Evolutionary conservation across 2,797 vertebrate genomes (phyloP), one percentile per base, ranked within the genome.

Genomic region (Poecilia gillii): DNA sequence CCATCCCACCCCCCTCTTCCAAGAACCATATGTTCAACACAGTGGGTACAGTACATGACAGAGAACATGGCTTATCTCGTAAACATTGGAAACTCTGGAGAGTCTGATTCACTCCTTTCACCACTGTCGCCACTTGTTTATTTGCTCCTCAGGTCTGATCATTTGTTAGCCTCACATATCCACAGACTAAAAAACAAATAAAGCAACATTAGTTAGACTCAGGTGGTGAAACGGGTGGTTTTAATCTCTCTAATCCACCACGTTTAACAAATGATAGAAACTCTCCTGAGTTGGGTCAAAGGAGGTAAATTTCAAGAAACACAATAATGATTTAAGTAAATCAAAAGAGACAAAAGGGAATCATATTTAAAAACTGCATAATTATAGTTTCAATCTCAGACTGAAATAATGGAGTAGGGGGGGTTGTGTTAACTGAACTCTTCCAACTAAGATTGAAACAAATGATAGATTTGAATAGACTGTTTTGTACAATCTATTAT

Each of bases 1-100:
- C 41, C 73, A 72, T 31, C n/a, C 57, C 23, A 28, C 18, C 9
- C 31, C 47, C 74, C n/a, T 13, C 43, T 55, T 33, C 28, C 14
- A 73, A 53, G 31, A 79, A 62, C 25, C n/a, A 33, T 31, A 68
- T 53, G 45, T 49, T 78, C 73, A 64, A 70, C 70, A 36, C 18
- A 12, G 5, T 41, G 66, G 46, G 43, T 23, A 45, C 51, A 9
- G 39, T 33, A 46, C 41, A 53, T 62, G 39, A 20, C 57, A 81
- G 47, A 72, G 53, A 77, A 75, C 59, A 62, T 59, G 9, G 23
- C 33, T 71, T 49, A 71, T 62, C 33, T 28, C 43, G 36, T 80
- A 16, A 76, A 75, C 31, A 78, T 23, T 43, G 47, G 20, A 76
- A n/a, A 74, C 13, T 45, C 14, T 71, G 46, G 23, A 62, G 74